A percentile compares a stretch with the other conserved stretches of the same genome.
Evolutionary conservation across 2,113 vertebrate genomes (phyloP).

Genomic region (Porphyrio hochstetteri): DNA sequence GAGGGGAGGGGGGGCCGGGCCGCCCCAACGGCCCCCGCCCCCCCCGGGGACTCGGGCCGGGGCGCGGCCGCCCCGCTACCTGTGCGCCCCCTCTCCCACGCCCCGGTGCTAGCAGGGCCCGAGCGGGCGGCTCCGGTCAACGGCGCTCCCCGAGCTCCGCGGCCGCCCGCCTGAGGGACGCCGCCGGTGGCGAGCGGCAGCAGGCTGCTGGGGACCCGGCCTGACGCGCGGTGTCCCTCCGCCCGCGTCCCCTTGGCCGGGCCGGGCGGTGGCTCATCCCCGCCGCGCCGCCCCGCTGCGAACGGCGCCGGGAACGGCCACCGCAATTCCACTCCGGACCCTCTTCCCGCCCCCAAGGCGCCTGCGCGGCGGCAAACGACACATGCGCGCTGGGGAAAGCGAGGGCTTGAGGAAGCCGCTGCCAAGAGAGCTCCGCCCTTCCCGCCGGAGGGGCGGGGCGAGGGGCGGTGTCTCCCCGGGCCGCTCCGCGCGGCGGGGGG

Average conservation of each 20-base stretch:
- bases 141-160: neutral
- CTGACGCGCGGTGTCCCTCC: neutral
- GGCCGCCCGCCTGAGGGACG: neutral
- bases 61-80: neutral
- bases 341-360: neutral
- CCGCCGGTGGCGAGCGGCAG: neutral
- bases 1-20: neutral
- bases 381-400: neutral
- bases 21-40: neutral
- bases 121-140: neutral
- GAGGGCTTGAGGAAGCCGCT: neutral
- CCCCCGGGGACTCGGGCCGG: neutral
- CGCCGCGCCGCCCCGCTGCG: neutral
- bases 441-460: neutral
- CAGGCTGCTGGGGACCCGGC: neutral
- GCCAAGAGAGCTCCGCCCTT: neutral
- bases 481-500: rapidly evolving
- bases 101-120: neutral
- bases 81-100: neutral
- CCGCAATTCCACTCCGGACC: neutral
- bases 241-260: neutral
- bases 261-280: neutral
- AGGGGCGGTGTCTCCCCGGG: neutral
- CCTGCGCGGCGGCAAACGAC: neutral
- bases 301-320: neutral